Evolutionary conservation across 2,113 vertebrate species (phyloP).

Genomic region (Rhipidura dahli): DNA sequence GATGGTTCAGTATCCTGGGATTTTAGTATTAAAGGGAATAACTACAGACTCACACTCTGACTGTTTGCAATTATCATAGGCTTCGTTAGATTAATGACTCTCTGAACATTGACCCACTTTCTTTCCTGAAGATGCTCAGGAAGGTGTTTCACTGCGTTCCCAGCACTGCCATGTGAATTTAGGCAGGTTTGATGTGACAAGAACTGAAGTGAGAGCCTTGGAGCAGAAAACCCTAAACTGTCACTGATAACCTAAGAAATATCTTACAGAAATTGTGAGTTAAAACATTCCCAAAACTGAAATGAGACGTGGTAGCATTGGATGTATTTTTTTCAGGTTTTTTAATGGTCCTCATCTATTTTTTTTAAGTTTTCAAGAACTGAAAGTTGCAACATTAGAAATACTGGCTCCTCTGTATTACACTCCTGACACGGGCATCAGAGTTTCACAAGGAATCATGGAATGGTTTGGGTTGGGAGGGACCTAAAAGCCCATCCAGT

Average conservation of each 20-base stretch:
- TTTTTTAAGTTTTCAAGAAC: background rate
- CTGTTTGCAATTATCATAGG: background rate
- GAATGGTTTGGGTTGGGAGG: background rate
- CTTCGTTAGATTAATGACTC: slow-evolving; percentile 14
- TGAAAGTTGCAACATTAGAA: background rate
- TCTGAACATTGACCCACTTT: background rate
- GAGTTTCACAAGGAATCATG: background rate
- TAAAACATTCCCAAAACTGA: background rate
- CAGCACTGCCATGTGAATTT: background rate
- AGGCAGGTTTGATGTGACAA: background rate
- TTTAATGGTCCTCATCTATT: background rate
- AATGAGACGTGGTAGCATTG: background rate
- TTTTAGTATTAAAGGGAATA: background rate
- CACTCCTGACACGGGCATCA: background rate
- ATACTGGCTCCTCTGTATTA: background rate
- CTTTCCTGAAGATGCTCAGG: background rate
- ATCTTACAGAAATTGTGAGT: background rate
- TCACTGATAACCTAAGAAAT: background rate
- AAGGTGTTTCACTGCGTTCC: background rate
- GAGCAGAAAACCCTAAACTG: background rate
- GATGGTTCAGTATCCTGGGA: background rate
- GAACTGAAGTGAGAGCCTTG: background rate
- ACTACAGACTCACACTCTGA: background rate
- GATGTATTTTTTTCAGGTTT: background rate
- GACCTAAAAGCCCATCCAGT: fast-evolving